Conservation (phyloP, 1,140 invertebrate species). For the Apis mellifera region Amel_HAv3.1 CM009935.2:11438001-11438500, state of each 20-base stretch:
- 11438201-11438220: background rate
- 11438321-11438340: constrained; percentile 76
- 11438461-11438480: background rate
- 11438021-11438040: background rate
- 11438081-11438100: background rate
- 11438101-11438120: background rate
- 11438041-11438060: background rate
- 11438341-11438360: constrained; percentile 78
- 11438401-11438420: constrained; percentile 12
- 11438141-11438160: background rate
- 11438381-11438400: constrained; percentile 38
- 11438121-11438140: background rate
- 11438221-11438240: constrained; percentile 30
- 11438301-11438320: constrained; percentile 71
- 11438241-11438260: constrained; percentile 29
- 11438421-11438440: constrained; percentile 21
- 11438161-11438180: constrained; percentile 12
- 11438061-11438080: constrained; percentile 2
- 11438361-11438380: constrained; percentile 73
- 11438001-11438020: background rate
- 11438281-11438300: constrained; percentile 37
- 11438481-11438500: background rate
- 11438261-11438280: constrained; percentile 47
- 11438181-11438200: background rate
- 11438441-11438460: background rate